phyloP scores from a whole-genome alignment of 2,888 invertebrate species.

The Tholera decimalis region DNA sequence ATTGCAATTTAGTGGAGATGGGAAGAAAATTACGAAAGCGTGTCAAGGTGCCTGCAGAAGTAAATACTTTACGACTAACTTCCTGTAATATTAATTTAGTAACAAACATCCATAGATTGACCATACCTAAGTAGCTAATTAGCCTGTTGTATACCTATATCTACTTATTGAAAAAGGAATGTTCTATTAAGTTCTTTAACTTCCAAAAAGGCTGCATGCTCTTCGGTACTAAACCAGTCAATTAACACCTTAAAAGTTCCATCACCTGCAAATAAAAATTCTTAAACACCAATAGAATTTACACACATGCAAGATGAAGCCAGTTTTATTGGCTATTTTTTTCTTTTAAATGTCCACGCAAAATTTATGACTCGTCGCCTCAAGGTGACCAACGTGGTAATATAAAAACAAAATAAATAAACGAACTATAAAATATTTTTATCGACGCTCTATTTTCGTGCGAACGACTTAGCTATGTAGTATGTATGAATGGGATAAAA shows the following conservation, averaged over 20 bases:
- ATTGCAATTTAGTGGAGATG: too few species aligned
- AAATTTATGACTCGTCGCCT: constrained; percentile 35
- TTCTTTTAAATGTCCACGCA: constrained; percentile 21
- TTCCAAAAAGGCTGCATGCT: neutral
- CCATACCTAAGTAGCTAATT: too few species aligned
- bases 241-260: constrained; percentile 27
- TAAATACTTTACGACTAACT: too few species aligned
- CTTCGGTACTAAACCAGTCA: constrained; percentile 5
- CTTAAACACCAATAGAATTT: constrained; percentile 17
- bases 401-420: constrained; percentile 36
- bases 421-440: constrained; percentile 22
- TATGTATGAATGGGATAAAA: constrained; percentile 40
- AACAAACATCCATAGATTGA: too few species aligned
- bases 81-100: too few species aligned
- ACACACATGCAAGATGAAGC: constrained; percentile 27
- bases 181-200: neutral
- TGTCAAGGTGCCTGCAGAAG: too few species aligned
- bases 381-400: constrained; percentile 32
- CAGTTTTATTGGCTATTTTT: constrained; percentile 27
- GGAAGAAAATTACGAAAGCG: too few species aligned
- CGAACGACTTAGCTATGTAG: constrained; percentile 1
- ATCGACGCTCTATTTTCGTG: constrained; percentile 38
- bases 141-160: too few species aligned
- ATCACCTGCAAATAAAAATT: constrained; percentile 20
- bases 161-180: too few species aligned